Percentiles rank a stretch among this genome's conserved stretches.
Evolutionary conservation across 2,888 invertebrate genomes (phyloP).

Genomic region (Drosophila helvetica): DNA sequence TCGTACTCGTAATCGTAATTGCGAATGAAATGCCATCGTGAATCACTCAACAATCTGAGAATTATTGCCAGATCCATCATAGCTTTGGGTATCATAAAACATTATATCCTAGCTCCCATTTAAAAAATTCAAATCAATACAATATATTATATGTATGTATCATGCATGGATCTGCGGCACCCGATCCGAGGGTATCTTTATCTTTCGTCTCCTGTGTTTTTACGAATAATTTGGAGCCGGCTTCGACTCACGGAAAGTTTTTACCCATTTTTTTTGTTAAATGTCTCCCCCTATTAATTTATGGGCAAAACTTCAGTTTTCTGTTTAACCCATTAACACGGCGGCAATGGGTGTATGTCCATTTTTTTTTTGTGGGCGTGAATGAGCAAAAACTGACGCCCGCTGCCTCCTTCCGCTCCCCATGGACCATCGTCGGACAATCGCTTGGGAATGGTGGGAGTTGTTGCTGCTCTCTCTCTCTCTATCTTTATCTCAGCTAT

Average conservation of each 20-base stretch:
- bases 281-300: slow-evolving; percentile 12
- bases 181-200: not conserved
- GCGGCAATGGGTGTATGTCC: slow-evolving; percentile 12
- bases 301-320: slow-evolving; percentile 39
- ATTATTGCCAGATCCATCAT: no score
- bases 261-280: not conserved
- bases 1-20: no score
- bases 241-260: slow-evolving; percentile 9
- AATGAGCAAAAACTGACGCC: slow-evolving; percentile 37
- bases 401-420: slow-evolving; percentile 7
- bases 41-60: no score
- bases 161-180: no score
- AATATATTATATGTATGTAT: no score
- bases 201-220: not conserved
- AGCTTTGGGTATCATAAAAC: no score
- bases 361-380: slow-evolving; percentile 44
- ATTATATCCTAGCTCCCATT: no score
- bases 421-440: slow-evolving; percentile 38
- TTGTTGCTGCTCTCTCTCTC: slow-evolving; percentile 8
- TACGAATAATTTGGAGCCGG: not conserved
- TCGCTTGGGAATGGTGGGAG: slow-evolving; percentile 47
- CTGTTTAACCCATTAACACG: slow-evolving; percentile 44
- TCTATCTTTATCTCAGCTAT: not conserved
- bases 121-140: no score
- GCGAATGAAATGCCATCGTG: no score